Base-by-base conservation (phyloP, 2,888 invertebrate genomes). In the Xestia c-nigrum region DNA sequence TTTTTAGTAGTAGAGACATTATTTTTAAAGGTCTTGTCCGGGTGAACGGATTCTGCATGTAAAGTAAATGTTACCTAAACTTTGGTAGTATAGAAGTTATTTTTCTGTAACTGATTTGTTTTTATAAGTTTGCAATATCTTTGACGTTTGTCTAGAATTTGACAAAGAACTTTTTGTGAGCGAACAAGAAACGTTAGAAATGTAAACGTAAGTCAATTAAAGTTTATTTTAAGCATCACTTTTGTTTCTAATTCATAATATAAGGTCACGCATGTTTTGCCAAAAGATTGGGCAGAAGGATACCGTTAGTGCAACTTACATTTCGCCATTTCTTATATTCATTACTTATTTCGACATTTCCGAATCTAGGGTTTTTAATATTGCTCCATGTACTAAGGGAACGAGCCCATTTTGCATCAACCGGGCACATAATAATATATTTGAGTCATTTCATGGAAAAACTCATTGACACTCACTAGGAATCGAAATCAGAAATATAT, bases 1-100 rank as follows among this genome's bases (percentile, higher is more conserved):
- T 80, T 76, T 79, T 72, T 9, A n/a, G 64, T 40, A n/a, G 7
- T n/a, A 16, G 74, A 78, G 79, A 85, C 80, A 73, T 81, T 83
- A 78, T 77, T 84, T 86, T 80, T 77, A 76, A 74, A 72, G 64
- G 66, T 74, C 43, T 82, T 72, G 24, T 69, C 63, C 66, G 57
- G 57, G 14, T 82, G 46, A 64, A 63, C 55, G 47, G 77, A 76
- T 80, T 57, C 43, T 12, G 12, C 47, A 43, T 61, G 52, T 16
- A 43, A 70, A 78, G 40, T 43, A 43, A 66, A 78, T 70, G 55
- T 70, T 52, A 64, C 46, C 43, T 50, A 57, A 59, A 57, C 63
- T 76, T 52, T 64, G 43, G 14, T 43, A 38, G 21, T 5, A 5
- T 40, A 61, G 47, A 81, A 55, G 66, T 80, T 74, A 31, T 63